Evolutionary conservation across 2,797 vertebrate species (phyloP).

Genomic region (Anas flavirostris): DNA sequence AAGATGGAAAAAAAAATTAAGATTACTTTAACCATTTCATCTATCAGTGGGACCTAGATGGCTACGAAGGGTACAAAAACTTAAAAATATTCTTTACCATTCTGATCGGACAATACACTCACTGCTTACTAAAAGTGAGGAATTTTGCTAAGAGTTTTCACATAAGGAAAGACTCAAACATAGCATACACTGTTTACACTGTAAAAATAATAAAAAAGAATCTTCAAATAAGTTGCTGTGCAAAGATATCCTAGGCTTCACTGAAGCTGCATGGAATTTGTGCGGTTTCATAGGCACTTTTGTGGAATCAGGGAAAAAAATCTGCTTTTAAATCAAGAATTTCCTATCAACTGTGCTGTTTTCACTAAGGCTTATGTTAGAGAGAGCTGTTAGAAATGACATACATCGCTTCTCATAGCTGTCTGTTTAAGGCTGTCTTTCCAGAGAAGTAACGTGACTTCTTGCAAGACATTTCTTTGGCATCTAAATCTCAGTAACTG

Average conservation of each 20-base stretch:
- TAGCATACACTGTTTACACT: neutral
- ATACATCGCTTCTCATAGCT: constrained; percentile 59
- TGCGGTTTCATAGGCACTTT: neutral
- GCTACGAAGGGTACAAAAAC: neutral
- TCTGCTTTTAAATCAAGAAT: neutral
- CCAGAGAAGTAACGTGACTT: neutral
- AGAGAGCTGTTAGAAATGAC: constrained; percentile 47
- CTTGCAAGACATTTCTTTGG: constrained; percentile 54
- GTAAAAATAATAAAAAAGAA: neutral
- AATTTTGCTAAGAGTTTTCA: neutral
- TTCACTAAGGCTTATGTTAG: constrained; percentile 4
- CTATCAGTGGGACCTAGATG: neutral
- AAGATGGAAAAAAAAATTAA: neutral
- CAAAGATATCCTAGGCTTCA: neutral
- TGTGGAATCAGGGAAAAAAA: constrained; percentile 25
- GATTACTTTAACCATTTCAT: neutral
- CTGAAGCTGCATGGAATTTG: neutral
- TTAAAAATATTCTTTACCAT: neutral
- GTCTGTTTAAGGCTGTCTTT: constrained; percentile 47
- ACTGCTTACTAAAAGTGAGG: neutral
- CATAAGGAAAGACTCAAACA: neutral
- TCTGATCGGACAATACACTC: neutral
- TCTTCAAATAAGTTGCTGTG: neutral
- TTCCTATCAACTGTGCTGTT: neutral
- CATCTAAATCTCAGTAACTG: constrained; percentile 61